Evolutionary conservation across 1,140 invertebrate species (phyloP).

Genomic region (Campodea augens): DNA sequence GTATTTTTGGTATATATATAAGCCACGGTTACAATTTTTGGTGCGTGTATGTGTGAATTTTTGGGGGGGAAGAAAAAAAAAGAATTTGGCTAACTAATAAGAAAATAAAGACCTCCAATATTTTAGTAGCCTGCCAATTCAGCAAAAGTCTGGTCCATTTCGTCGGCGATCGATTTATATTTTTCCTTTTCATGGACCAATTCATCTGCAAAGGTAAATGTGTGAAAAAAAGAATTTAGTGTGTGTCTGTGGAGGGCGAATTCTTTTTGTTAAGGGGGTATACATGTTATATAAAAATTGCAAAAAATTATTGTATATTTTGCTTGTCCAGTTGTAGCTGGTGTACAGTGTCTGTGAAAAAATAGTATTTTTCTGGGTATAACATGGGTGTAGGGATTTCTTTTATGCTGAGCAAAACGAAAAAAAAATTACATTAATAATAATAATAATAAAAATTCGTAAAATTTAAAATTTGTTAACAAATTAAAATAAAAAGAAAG

Average conservation of each 20-base stretch:
- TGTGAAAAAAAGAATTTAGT: too few relatives aligned
- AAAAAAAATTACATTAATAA: background rate
- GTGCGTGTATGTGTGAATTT: background rate
- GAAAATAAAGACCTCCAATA: background rate
- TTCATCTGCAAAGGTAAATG: constrained; percentile 56
- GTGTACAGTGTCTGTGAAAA: too few relatives aligned
- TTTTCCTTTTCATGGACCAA: constrained; percentile 88
- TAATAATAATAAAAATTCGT: constrained; percentile 1
- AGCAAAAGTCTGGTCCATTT: constrained; percentile 88
- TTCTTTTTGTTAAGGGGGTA: too few relatives aligned
- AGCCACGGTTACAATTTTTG: background rate
- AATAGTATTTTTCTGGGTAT: too few relatives aligned
- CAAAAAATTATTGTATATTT: too few relatives aligned
- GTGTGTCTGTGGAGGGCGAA: too few relatives aligned
- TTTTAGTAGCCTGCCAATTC: constrained; percentile 76
- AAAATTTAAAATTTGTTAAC: background rate
- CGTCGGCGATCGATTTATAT: constrained; percentile 93
- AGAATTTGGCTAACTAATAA: background rate
- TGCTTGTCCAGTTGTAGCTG: too few relatives aligned
- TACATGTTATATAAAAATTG: too few relatives aligned
- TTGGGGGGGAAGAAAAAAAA: background rate
- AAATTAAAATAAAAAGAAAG: constrained; percentile 2
- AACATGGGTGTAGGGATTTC: too few relatives aligned
- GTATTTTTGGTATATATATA: background rate
- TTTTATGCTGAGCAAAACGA: too few relatives aligned